Evolutionary conservation across 1,140 invertebrate genomes (phyloP), one percentile per base, ranked within the genome.

Genomic region (Conopomorpha cramerella): DNA sequence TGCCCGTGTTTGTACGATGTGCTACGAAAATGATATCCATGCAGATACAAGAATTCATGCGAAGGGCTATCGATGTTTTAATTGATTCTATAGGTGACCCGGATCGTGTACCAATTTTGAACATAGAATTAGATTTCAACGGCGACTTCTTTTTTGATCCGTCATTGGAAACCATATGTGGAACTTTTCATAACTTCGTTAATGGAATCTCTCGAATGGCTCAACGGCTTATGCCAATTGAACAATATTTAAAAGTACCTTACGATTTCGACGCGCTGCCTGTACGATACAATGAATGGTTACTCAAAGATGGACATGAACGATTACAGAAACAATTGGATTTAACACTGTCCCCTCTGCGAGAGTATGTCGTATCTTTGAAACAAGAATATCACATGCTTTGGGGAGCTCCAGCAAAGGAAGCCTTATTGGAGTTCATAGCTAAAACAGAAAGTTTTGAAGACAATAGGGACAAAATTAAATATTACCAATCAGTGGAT

Each of bases 401-500:
- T 2, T 73, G 70, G 27, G 68, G 71, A 2, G 30, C 28, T 29
- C 26, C 49, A 16, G 71, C 59, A 10, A 62, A 64, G 53, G 42
- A 34, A 26, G 47, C 54, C 16, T 38, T 74, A 15, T 30, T 47
- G 8, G 44, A 61, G 46, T 76, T 73, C 44, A 63, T 66, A 32
- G 33, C 62, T 34, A 42, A 70, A 30, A 35, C 44, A 26, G 36
- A 50, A 36, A 51, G 56, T 16, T 86, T 86, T 53, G 79, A 84
- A 38, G 77, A 77, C 26, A 81, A 79, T 29, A 77, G 80, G 19
- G 68, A 77, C 15, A 82, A 84, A 57, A 82, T 87, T 25, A 65
- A 78, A 41, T 78, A 80, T 41, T 86, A 84, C 41, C 82, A 83
- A 52, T 53, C 51, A 4, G 82, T 82, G 16, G 79, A 84, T 44